These are phyloP conservation scores for Sinelater perroti DNA, from an alignment of 2,888 invertebrate genomes.

Conservation along the genomic window DNA sequence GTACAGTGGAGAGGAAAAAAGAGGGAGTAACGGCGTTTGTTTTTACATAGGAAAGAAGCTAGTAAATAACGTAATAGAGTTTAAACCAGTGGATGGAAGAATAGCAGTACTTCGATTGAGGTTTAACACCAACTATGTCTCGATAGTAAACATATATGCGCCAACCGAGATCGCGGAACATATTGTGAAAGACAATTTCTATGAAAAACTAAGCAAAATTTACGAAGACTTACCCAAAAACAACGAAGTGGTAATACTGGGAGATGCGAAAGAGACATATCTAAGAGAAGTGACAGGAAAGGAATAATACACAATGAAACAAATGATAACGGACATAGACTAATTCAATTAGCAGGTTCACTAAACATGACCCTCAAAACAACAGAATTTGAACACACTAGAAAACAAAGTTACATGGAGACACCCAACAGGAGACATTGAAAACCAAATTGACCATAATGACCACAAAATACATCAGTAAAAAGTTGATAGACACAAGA, in stretches of 20 bases:
- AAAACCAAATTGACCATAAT: constrained; percentile 3
- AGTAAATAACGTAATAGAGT: too few species aligned
- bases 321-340: not conserved
- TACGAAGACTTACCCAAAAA: too few species aligned
- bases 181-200: not conserved
- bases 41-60: not conserved
- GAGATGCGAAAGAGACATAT: not conserved
- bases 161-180: not conserved
- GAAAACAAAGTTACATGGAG: not conserved
- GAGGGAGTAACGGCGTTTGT: not conserved
- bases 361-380: not conserved
- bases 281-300: not conserved
- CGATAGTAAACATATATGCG: not conserved
- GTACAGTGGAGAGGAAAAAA: constrained; percentile 3
- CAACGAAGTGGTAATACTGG: not conserved
- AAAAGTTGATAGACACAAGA: too few species aligned
- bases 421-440: not conserved
- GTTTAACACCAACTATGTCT: not conserved
- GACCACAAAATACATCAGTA: too few species aligned
- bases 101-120: too few species aligned
- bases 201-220: not conserved
- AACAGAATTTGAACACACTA: not conserved
- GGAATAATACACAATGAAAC: not conserved
- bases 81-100: too few species aligned
- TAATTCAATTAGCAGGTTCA: not conserved